Conservation (phyloP, 2,113 vertebrate species). For the Gnathonemus longibarbis region DNA sequence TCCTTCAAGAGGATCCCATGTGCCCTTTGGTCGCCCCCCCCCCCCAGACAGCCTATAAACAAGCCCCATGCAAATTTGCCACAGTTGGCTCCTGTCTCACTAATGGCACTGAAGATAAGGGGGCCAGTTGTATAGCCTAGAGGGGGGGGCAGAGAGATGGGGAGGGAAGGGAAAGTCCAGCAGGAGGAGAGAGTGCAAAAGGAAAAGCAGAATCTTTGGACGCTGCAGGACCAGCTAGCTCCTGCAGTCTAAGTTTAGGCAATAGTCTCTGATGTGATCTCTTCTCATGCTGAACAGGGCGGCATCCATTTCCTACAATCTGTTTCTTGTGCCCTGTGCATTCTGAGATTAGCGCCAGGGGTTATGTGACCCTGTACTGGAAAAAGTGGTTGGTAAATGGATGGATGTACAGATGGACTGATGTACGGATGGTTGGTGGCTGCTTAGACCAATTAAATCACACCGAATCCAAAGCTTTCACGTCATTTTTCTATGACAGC, state of each 20-base stretch:
- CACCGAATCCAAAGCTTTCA: background rate
- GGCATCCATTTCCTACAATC: background rate
- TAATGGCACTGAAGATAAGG: conserved; percentile 7
- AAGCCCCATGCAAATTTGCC: background rate
- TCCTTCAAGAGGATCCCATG: background rate
- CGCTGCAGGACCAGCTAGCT: background rate
- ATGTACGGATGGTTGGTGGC: background rate
- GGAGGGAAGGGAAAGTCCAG: background rate
- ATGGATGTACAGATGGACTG: background rate
- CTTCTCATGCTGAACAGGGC: background rate
- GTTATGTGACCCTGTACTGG: background rate
- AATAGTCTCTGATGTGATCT: background rate
- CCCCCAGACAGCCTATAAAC: background rate
- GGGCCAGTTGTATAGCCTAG: background rate
- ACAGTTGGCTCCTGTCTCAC: background rate
- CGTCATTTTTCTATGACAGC: background rate
- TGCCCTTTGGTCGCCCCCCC: background rate
- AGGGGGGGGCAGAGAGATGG: background rate
- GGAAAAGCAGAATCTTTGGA: background rate
- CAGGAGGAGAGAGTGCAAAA: background rate
- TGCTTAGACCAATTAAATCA: background rate
- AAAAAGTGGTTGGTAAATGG: background rate
- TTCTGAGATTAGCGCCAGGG: background rate
- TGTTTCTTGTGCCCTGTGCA: background rate
- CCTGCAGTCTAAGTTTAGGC: background rate